phyloP scores from a whole-genome alignment of 2,797 vertebrate species.

The Urocyon cinereoargenteus region DNA sequence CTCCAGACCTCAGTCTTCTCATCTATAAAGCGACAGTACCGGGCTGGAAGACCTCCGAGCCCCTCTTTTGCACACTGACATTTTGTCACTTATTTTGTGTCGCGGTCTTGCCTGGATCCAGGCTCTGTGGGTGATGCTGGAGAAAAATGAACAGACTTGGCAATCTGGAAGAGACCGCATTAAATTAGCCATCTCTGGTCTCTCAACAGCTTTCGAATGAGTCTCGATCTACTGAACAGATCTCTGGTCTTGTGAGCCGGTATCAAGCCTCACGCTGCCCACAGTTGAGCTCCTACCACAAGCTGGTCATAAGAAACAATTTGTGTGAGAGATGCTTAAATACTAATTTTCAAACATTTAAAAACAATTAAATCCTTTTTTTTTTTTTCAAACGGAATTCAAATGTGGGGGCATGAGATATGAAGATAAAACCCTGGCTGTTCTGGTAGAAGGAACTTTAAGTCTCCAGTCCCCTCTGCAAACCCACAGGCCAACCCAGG shows the following conservation, averaged over 20 bases:
- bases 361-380: background rate
- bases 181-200: accelerated
- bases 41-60: background rate
- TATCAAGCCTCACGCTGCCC: background rate
- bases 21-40: background rate
- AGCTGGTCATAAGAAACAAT: background rate
- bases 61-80: background rate
- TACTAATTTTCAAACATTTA: slow-evolving; percentile 10
- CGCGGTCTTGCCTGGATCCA: background rate
- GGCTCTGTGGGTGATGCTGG: background rate
- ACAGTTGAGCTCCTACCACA: background rate
- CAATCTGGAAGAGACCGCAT: background rate
- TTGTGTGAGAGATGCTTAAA: background rate
- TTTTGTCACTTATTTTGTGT: background rate
- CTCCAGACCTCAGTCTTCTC: background rate
- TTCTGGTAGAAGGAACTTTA: background rate
- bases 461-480: background rate
- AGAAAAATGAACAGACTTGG: background rate
- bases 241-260: background rate
- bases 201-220: background rate
- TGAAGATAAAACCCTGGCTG: background rate
- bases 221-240: background rate
- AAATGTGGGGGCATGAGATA: background rate
- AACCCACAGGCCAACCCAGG: background rate
- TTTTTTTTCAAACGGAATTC: background rate